Evolutionary conservation across 2,113 vertebrate genomes (phyloP).

Genomic region (Cnemophilus loriae): DNA sequence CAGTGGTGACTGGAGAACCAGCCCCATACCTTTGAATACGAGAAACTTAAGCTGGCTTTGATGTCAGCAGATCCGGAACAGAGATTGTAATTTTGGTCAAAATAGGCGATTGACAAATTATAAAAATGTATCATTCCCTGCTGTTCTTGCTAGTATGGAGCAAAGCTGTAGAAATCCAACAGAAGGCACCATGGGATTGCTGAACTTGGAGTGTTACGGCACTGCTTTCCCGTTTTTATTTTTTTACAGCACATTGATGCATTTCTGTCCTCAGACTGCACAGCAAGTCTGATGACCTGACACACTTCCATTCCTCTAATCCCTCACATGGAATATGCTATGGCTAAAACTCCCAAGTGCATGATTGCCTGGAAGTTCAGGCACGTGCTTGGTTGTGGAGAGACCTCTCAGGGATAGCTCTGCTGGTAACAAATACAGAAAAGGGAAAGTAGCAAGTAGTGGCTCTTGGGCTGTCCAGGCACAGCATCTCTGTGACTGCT

Average conservation of each 20-base stretch:
- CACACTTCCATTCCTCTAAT: background rate
- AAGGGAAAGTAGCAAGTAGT: background rate
- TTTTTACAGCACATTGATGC: background rate
- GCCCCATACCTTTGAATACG: background rate
- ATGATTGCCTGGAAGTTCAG: background rate
- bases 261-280: background rate
- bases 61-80: accelerated
- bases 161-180: background rate
- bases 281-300: background rate
- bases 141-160: background rate
- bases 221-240: background rate
- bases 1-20: background rate
- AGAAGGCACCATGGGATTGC: background rate
- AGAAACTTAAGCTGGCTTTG: background rate
- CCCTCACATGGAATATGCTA: background rate
- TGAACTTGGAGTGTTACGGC: background rate
- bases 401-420: background rate
- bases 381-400: background rate
- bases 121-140: background rate
- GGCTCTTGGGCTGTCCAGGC: background rate
- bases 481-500: background rate
- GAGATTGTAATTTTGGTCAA: background rate
- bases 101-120: background rate
- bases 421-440: background rate
- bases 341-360: background rate